A percentile compares a stretch with the other conserved stretches of the same genome.
Conservation (phyloP, 2,113 vertebrate genomes). For the Turnix velox region DNA sequence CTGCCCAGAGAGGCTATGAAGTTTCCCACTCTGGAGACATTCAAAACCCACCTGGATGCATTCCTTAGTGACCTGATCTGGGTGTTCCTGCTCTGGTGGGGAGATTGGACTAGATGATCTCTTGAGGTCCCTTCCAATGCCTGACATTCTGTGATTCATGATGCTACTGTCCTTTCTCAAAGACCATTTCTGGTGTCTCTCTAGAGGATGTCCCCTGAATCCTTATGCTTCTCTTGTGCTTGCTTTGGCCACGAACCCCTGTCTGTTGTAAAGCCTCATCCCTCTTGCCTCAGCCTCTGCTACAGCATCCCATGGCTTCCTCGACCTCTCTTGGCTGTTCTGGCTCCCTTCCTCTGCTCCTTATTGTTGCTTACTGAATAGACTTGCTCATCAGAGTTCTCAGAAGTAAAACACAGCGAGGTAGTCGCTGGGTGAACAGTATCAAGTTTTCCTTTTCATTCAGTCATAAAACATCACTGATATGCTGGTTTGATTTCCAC, state of each 20-base stretch:
- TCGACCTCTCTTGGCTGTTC: background rate
- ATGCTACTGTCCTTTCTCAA: background rate
- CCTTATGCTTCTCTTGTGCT: background rate
- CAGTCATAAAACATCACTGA: background rate
- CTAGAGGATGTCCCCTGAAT: background rate
- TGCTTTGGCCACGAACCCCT: background rate
- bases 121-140: no score
- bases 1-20: no score
- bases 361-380: background rate
- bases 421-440: conserved; percentile 29
- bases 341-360: background rate
- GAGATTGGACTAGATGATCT: no score
- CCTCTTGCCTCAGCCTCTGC: background rate
- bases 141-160: no score
- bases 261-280: background rate
- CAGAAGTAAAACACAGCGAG: background rate
- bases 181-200: background rate
- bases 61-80: no score
- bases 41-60: no score
- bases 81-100: no score
- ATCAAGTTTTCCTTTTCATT: conserved; percentile 28
- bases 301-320: background rate
- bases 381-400: conserved; percentile 2
- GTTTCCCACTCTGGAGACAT: no score
- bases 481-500: background rate